These are phyloP conservation scores for Meloidogyne floridensis DNA, from an alignment of 1,140 invertebrate species.

Conservation along the genomic window DNA sequence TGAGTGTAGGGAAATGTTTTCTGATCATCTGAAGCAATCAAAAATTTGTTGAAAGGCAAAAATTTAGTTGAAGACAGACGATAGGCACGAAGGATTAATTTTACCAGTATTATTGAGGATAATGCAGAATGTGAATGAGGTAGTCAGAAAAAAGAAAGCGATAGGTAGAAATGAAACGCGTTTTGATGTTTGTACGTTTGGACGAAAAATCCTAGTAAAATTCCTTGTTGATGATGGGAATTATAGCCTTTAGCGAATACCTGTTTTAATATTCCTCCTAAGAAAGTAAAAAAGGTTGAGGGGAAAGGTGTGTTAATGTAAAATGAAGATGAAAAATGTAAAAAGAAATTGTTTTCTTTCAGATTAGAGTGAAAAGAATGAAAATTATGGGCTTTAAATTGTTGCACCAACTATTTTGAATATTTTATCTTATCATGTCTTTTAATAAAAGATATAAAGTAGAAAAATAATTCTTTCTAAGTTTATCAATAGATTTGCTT, in stretches of 20 bases:
- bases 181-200: not conserved
- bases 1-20: too few relatives aligned
- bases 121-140: not conserved
- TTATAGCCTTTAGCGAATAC: not conserved
- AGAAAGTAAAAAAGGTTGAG: constrained; percentile 1
- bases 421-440: too few relatives aligned
- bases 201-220: not conserved
- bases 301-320: not conserved
- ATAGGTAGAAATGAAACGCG: not conserved
- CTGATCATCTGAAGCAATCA: too few relatives aligned
- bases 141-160: not conserved
- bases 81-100: not conserved
- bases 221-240: not conserved
- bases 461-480: too few relatives aligned
- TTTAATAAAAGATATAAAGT: too few relatives aligned
- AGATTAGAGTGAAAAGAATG: not conserved
- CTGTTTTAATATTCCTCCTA: not conserved
- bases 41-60: too few relatives aligned
- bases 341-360: not conserved
- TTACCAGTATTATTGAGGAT: not conserved
- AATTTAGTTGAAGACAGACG: not conserved
- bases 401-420: too few relatives aligned
- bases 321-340: not conserved
- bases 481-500: too few relatives aligned
- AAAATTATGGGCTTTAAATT: not conserved